Conservation (phyloP, 1,140 invertebrate species). For the Dendroctonus ponderosae region DNA sequence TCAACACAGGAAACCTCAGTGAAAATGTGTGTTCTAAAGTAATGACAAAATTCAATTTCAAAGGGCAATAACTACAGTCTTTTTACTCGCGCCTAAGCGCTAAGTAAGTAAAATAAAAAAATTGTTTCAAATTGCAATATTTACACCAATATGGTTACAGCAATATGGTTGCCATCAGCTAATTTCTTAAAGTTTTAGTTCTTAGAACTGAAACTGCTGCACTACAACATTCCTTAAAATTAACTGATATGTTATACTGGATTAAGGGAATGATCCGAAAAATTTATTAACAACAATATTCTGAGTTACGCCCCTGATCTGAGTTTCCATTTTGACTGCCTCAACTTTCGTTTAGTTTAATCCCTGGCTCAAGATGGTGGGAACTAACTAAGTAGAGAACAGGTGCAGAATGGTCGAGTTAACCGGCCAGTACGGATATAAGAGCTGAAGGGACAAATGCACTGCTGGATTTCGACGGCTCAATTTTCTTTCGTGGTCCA, state of each 20-base stretch:
- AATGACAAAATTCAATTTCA: not conserved
- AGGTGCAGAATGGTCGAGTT: slow-evolving; percentile 24
- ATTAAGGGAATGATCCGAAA: too few species aligned
- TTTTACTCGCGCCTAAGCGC: too few species aligned
- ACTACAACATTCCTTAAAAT: too few species aligned
- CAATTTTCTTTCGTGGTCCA: slow-evolving; percentile 22
- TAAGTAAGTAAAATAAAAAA: too few species aligned
- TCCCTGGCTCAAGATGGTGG: slow-evolving; percentile 15
- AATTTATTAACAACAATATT: not conserved
- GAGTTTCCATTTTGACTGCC: slow-evolving; percentile 4
- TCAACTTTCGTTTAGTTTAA: slow-evolving; percentile 16
- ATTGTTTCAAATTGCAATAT: too few species aligned
- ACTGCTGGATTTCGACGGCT: slow-evolving; percentile 16
- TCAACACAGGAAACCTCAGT: not conserved
- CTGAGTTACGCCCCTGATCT: slow-evolving; percentile 4
- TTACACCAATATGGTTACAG: too few species aligned
- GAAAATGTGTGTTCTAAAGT: not conserved
- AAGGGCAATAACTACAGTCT: too few species aligned
- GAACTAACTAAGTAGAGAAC: slow-evolving; percentile 25
- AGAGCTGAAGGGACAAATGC: slow-evolving; percentile 12
- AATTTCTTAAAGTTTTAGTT: too few species aligned
- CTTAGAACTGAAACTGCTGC: too few species aligned
- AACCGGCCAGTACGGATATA: slow-evolving; percentile 21
- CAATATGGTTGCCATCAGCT: too few species aligned
- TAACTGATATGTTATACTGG: too few species aligned